Evolutionary conservation across 2,113 vertebrate species (phyloP).

Genomic region (Microcebus tavaratra): DNA sequence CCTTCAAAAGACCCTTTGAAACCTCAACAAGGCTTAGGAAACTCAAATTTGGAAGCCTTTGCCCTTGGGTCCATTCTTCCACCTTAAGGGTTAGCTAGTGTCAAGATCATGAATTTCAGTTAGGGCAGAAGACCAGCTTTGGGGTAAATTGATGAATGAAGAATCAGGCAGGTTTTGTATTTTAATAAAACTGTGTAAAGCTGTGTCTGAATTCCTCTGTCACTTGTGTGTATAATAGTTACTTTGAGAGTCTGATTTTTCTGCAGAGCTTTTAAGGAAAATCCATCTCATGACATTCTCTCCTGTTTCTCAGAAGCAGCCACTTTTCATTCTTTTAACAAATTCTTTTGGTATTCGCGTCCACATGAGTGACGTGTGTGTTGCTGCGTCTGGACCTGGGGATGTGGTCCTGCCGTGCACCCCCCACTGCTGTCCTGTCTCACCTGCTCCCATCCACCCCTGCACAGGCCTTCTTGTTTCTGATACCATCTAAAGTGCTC

Average conservation of each 20-base stretch:
- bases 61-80: no score
- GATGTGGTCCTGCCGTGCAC: neutral
- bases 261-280: neutral
- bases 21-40: neutral
- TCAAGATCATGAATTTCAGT: neutral
- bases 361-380: accelerated
- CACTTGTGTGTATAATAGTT: neutral
- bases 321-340: neutral
- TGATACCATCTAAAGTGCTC: neutral
- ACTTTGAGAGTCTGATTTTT: neutral
- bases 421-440: neutral
- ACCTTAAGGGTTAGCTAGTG: neutral
- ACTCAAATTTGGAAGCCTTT: neutral
- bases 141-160: neutral
- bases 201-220: neutral
- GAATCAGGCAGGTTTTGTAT: neutral
- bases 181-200: neutral
- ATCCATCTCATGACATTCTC: neutral
- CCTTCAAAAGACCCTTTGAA: neutral
- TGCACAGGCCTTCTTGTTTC: neutral
- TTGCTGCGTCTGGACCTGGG: neutral
- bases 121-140: neutral
- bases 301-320: neutral
- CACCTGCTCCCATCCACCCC: no score
- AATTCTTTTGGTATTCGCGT: neutral